Base-by-base conservation (phyloP, 2,113 vertebrate genomes). In the Pollimyrus isidori region DNA sequence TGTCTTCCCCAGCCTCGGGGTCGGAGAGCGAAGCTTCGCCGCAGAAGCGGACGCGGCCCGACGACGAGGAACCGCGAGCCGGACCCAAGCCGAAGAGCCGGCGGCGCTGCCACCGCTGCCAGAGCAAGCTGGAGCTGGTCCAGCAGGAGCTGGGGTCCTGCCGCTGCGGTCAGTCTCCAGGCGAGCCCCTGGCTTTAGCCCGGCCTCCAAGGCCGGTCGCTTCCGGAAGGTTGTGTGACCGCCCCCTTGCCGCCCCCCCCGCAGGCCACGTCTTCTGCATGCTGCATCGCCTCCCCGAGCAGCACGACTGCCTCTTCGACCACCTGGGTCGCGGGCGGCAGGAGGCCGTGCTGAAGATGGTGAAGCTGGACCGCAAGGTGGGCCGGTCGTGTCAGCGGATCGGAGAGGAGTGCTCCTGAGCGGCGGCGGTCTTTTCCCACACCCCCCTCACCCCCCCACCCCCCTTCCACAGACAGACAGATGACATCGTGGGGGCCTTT, bases 361-460 rank as follows among this genome's bases (percentile, higher is more conserved):
- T 99, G 94, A 99, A 99, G 95, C 96, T 99, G 93, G 98, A 99
- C 96, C 98, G 98, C 92, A 99, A 99, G 96, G 98, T 99, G 96
- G 98, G 98, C 95, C 97, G 98, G 94, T 99, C 98, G 62, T 99
- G 98, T 97, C 98, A 99, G 94, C 98, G 98, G 95, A 99, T 99
- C 19, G 98, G 98, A 30, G 98, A 99, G 94, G 98, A 98, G 93
- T 99, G 98, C 92, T 99, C 97, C 94, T 99, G 98, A 99, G 95
- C 94, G 94, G 92, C 49, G 4, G 93, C 49, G 6, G 52, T 19
- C 73, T 65, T n/a, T 69, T 2, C 52, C 19, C 9, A 0, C 48
- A 4, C 9, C 58, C 3, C 85, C 11, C 7, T 23, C 49, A 3
- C 2, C 13, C 15, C 15, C 13, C 52, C 5, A n/a, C 52, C 58